Percentiles rank a stretch among this genome's conserved stretches.
Evolutionary conservation across 2,113 vertebrate genomes (phyloP).

Genomic region (Henicopernis longicauda): DNA sequence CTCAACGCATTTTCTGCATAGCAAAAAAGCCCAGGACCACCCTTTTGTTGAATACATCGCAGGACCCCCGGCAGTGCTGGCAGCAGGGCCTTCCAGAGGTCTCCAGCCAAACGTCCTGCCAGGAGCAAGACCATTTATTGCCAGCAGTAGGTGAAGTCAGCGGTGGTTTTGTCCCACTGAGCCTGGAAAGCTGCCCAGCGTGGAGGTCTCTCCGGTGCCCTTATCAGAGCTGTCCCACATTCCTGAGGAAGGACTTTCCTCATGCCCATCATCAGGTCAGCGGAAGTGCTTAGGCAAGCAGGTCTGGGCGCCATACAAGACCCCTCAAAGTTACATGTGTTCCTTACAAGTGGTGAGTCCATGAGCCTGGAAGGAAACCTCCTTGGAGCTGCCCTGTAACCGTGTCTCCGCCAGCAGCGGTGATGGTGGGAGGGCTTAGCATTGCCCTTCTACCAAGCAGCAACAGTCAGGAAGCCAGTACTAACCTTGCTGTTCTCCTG

Average conservation of each 20-base stretch:
- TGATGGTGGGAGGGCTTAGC: neutral
- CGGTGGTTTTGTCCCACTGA: neutral
- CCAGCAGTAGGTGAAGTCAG: neutral
- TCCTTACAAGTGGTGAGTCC: neutral
- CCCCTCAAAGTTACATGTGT: neutral
- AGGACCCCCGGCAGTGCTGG: neutral
- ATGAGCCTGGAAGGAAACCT: neutral
- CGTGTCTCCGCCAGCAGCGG: neutral
- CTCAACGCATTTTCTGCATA: neutral
- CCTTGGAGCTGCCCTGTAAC: neutral
- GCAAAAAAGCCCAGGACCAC: neutral
- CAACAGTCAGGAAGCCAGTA: rapidly evolving
- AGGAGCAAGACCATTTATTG: neutral
- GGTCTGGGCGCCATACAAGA: neutral
- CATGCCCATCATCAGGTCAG: neutral
- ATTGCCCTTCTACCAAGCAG: neutral
- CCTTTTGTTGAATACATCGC: neutral
- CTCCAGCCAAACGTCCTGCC: neutral
- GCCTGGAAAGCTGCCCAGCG: neutral
- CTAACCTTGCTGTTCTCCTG: neutral
- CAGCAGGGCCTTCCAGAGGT: neutral
- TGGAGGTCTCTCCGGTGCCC: neutral
- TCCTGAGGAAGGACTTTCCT: neutral
- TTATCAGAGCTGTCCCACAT: neutral
- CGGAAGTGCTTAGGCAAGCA: neutral